Base-by-base conservation (phyloP, 2,113 vertebrate genomes). In the Anolis carolinensis region DNA sequence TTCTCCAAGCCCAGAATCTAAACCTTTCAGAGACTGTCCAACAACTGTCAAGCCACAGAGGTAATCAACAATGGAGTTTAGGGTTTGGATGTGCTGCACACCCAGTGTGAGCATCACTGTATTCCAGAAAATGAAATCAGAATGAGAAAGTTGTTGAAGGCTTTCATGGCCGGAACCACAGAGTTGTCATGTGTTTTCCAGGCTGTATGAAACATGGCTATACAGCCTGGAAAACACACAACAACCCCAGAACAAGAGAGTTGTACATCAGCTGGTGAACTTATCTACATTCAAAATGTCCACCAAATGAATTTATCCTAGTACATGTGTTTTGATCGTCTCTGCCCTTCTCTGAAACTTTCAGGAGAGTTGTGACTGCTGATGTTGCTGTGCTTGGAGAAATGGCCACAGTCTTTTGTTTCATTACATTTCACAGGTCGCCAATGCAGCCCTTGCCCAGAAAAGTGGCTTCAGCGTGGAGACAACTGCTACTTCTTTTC, bases 401-500 rank as follows among this genome's bases (percentile, higher is more conserved):
- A 18, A 20, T 32, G 65, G 44, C 72, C 16, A 70, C 75, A 23
- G 25, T 21, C 62, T 72, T 6, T 14, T 83, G 36, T 88, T 36
- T 81, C 79, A 30, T 68, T 68, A 30, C 11, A 88, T 86, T 89
- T 88, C 78, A 48, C 65, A 88, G 89, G 86, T 1, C 75, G 39
- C 9, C 72, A 65, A 44, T 91, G 92, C 67, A 91, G 80, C 75
- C 94, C 94, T 85, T 96, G 95, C 88, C 92, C 94, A n/a, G 87
- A 95, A 59, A 89, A 90, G 30, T 96, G 93, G 93, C 32, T 95
- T 5, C 95, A 93, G 87, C 91, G 93, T n/a, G 81, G 75, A 89
- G 88, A 94, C 67, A 87, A 80, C 79, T 96, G 95, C 65, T 95
- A 94, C 79, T 48, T 70, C 9, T 91, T 95, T 85, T 87, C 93